A percentile compares a stretch with the other conserved stretches of the same genome.
These are phyloP conservation scores for Penelope pileata DNA, from an alignment of 2,113 vertebrate species.

Conservation along the genomic window DNA sequence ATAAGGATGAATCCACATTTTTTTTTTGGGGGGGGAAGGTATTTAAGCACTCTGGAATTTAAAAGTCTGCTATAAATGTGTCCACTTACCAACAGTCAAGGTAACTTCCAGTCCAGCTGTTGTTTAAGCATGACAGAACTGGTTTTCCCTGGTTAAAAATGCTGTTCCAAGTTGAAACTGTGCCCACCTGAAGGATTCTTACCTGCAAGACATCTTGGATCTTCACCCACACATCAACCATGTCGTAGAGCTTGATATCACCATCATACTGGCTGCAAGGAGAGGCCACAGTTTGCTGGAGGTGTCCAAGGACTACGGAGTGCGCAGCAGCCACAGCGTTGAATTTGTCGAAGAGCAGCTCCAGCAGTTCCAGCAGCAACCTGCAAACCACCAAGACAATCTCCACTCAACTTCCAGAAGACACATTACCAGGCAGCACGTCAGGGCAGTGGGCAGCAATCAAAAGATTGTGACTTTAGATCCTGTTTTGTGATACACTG, in stretches of 20 bases:
- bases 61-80: not conserved
- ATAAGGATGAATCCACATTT: not conserved
- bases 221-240: constrained; percentile 97
- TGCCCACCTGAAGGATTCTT: not conserved
- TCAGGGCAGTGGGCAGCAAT: fast-evolving
- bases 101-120: not conserved
- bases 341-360: constrained; percentile 96
- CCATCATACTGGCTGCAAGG: constrained; percentile 80
- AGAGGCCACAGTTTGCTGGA: constrained; percentile 85
- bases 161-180: not conserved
- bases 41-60: not conserved
- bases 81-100: not conserved
- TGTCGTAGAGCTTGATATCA: constrained; percentile 94
- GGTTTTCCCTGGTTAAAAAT: not conserved
- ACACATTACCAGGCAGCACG: fast-evolving
- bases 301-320: constrained; percentile 87
- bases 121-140: not conserved
- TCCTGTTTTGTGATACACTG: fast-evolving
- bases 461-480: not conserved
- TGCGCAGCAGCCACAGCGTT: constrained; percentile 93
- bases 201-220: constrained; percentile 98
- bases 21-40: not conserved
- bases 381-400: constrained; percentile 61
- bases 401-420: not conserved
- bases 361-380: constrained; percentile 92